Evolutionary conservation across 2,888 invertebrate species (phyloP), one percentile per base, ranked within the genome.

Genomic region (Andrena chrysosceles): DNA sequence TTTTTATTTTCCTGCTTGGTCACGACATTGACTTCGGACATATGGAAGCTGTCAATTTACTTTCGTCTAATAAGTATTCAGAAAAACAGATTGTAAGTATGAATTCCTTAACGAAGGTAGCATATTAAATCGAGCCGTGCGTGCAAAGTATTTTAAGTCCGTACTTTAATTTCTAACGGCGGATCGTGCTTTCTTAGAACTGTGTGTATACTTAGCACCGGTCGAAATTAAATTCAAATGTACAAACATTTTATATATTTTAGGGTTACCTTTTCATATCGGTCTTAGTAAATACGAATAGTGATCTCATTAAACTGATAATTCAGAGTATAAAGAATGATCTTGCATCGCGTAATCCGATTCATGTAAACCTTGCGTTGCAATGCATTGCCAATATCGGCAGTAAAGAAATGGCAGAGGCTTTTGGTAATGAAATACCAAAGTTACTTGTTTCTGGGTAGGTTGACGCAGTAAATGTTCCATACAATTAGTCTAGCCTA

Each of bases 11-110:
- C 95, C 96, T 99, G 88, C 96, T 99, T 91, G 99, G 99, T 87
- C 99, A 99, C 95, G 99, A 99, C 95, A 99, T 99, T 94, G 99
- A 99, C 95, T 99, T 99, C 95, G 99, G 99, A 85, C 99, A 99
- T 95, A 99, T 99, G 99, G 99, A 99, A 95, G 99, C 99, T 71
- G 99, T 99, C 90, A 99, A 99, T 95, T 95, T 99, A 89, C 96
- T 99, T 80, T 99, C 99, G 86, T 99, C 99, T 83, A 99, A 99
- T 94, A 99, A 99, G 95, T 99, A 99, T 95, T 99, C 99, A 69
- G 99, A 99, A 94, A 99, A 99, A 95, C 99, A 99, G 96, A 99
- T 99, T 95, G 98, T 97, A 95, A 95, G 96, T 95, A 81, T 79
- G 2, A 26, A 63, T 7, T 59, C 16, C 2, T 64, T 49, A 20